Evolutionary conservation across 2,888 invertebrate genomes (phyloP), one percentile per base, ranked within the genome.

Genomic region (Asteroscopus sphinx): DNA sequence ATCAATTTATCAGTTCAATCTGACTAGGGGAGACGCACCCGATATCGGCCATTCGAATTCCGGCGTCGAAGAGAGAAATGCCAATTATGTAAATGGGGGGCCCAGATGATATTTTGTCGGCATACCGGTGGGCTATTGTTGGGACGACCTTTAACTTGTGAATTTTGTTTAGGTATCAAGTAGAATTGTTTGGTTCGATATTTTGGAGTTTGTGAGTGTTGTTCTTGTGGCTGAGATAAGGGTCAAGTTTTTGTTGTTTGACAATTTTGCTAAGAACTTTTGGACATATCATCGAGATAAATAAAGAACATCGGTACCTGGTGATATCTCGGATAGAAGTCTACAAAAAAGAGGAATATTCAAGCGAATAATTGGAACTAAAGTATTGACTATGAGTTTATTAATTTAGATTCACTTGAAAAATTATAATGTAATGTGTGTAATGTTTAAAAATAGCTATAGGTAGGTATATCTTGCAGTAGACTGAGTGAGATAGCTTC

Each of bases 71-170:
- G 37, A 42, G 61, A 40, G 61, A 59, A 53, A 54, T 52, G 57
- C 59, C 75, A 74, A 77, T 68, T 75, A 71, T 68, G 68, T 68
- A 73, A 69, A 69, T 73, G 11, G 47, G 21, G 16, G 21, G 37
- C 45, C 35, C 6, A 37, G 53, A 61, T 64, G 53, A 77, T 68
- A 74, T 76, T 76, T 69, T 68, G 74, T 75, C 68, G 51, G 45
- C 35, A 51, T 46, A 17, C 37, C 52, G 28, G 44, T 37, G 51
- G 40, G 6, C 21, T 64, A 48, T 63, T 63, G 46, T 65, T 39
- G 13, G 26, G 37, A 40, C 13, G 40, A 25, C 33, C 54, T 47
- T 12, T 33, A 42, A 53, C 28, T 54, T 47, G 32, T 5, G 33
- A 45, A 60, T 59, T 51, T 49, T 52, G 40, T 55, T 55, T 55